Conservation (phyloP, 2,113 vertebrate species). For the Sprattus sprattus region DNA sequence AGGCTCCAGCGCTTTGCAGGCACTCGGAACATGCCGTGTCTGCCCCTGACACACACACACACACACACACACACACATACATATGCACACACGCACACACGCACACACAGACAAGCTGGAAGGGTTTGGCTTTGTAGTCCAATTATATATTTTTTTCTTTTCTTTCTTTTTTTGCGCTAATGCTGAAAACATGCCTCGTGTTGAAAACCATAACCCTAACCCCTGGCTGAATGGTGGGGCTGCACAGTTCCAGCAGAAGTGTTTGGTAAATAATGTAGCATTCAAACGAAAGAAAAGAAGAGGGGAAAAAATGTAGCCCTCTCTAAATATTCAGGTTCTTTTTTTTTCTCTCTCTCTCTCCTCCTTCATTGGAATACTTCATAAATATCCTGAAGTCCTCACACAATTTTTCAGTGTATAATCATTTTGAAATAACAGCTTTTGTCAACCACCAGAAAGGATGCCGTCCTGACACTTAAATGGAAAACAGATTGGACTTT, state of each 20-base stretch:
- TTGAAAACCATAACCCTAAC: slow-evolving; percentile 70
- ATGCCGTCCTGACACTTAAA: slow-evolving; percentile 90
- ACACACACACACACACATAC: background rate
- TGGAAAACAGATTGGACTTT: slow-evolving; percentile 92
- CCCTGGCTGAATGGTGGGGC: slow-evolving; percentile 65
- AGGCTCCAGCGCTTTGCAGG: slow-evolving; percentile 49
- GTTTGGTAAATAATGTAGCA: slow-evolving; percentile 71
- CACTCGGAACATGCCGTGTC: slow-evolving; percentile 48
- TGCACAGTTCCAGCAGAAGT: slow-evolving; percentile 58
- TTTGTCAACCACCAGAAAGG: slow-evolving; percentile 85
- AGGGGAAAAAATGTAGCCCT: slow-evolving; percentile 65
- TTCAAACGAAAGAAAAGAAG: slow-evolving; percentile 47
- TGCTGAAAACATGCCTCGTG: slow-evolving; percentile 70
- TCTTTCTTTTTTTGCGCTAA: slow-evolving; percentile 52
- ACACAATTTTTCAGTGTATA: slow-evolving; percentile 79
- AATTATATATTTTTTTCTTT: slow-evolving; percentile 19
- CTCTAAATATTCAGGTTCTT: slow-evolving; percentile 20
- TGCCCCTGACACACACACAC: slow-evolving; percentile 46
- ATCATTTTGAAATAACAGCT: slow-evolving; percentile 90
- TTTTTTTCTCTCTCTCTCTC: slow-evolving; percentile 43
- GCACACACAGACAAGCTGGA: slow-evolving; percentile 54
- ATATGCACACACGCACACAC: background rate
- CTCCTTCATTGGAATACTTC: slow-evolving; percentile 70
- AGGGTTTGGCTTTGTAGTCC: slow-evolving; percentile 64
- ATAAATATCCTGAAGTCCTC: slow-evolving; percentile 76